Evolutionary conservation across 2,888 invertebrate genomes (phyloP).

Genomic region (Byasa hedistus): DNA sequence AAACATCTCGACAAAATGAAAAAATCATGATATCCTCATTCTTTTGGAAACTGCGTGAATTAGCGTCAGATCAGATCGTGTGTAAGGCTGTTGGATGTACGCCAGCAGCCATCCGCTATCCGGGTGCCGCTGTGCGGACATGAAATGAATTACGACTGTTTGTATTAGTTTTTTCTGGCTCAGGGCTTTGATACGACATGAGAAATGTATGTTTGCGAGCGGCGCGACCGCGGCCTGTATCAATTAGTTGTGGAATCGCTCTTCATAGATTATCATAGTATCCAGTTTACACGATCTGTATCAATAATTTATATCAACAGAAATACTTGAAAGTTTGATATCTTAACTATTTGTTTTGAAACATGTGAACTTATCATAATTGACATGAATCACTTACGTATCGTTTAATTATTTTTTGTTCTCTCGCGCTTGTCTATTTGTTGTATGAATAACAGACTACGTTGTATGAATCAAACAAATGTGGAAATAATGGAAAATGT

Average conservation of each 20-base stretch:
- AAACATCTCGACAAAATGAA: not conserved
- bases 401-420: too few relatives aligned
- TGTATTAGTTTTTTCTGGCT: conserved; percentile 29
- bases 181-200: conserved; percentile 34
- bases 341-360: too few relatives aligned
- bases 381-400: too few relatives aligned
- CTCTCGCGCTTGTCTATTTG: too few relatives aligned
- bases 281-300: conserved; percentile 11
- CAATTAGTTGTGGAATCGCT: conserved; percentile 22
- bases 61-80: conserved; percentile 11
- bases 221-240: conserved; percentile 14
- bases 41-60: conserved; percentile 1
- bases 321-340: too few relatives aligned
- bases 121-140: conserved; percentile 25
- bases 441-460: too few relatives aligned
- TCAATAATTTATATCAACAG: too few relatives aligned
- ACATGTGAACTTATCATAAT: too few relatives aligned
- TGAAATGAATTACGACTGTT: conserved; percentile 30
- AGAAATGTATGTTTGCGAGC: conserved; percentile 32
- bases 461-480: too few relatives aligned
- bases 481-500: too few relatives aligned
- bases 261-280: conserved; percentile 14
- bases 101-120: conserved; percentile 35
- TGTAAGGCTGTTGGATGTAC: conserved; percentile 29
- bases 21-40: conserved; percentile 1